These are phyloP conservation scores for Engraulis encrasicolus DNA, from an alignment of 2,113 vertebrate genomes.

Conservation along the genomic window DNA sequence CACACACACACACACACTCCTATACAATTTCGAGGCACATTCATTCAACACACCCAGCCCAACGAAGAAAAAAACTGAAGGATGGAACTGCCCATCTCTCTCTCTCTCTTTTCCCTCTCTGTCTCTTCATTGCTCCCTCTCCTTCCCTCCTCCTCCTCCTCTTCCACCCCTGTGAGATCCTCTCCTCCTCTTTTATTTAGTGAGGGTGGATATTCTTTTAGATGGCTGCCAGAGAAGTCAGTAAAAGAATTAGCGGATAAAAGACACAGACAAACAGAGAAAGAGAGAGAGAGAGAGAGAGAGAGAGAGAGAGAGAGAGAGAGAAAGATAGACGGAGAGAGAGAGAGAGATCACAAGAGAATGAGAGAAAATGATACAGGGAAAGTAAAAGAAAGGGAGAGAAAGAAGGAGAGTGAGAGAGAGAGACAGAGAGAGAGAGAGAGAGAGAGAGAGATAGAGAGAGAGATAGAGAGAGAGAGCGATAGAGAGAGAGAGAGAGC, in stretches of 20 bases:
- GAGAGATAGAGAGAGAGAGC: too few relatives aligned
- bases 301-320: background rate
- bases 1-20: background rate
- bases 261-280: background rate
- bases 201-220: conserved; percentile 26
- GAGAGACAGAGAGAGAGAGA: too few relatives aligned
- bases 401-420: too few relatives aligned
- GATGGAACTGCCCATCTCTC: background rate
- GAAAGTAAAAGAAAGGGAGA: too few relatives aligned
- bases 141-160: conserved; percentile 10
- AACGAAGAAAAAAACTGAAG: background rate
- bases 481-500: too few relatives aligned
- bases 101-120: too few relatives aligned
- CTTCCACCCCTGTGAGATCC: conserved; percentile 21
- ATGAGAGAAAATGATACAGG: too few relatives aligned
- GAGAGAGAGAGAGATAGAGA: too few relatives aligned
- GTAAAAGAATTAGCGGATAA: background rate
- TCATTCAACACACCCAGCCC: background rate
- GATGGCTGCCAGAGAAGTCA: conserved; percentile 16
- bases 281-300: background rate
- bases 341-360: background rate
- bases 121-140: background rate
- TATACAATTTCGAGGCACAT: background rate
- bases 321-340: too few relatives aligned
- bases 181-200: conserved; percentile 23